Base-by-base conservation (phyloP, 2,888 invertebrate genomes). In the Dromius quadrimaculatus region DNA sequence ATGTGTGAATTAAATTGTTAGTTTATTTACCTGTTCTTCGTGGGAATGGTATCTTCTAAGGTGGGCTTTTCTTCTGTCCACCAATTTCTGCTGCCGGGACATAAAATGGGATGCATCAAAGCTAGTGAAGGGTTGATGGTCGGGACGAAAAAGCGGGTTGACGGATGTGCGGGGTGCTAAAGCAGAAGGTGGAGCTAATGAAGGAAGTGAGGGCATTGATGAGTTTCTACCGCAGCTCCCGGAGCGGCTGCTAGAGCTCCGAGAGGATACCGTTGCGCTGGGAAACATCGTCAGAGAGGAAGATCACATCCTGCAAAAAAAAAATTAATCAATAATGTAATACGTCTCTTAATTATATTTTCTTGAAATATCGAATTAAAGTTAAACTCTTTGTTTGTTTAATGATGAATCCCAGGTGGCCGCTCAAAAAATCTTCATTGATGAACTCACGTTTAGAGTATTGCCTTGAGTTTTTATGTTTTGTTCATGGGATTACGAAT, bases 11-110 rank as follows among this genome's bases (percentile, higher is more conserved):
- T 17, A 84, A 75, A 23, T 84, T 84, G 17, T 8, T 3, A 5
- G 5, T 54, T 4, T 82, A 72, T 65, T 45, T 54, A 54, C 68
- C 59, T 81, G 84, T 20, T 81, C 79, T 68, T 82, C 81, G 72
- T 87, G 86, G 11, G 86, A 82, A 66, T 81, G 80, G 74, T 81
- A 82, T 32, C 81, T 74, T 36, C 81, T 74, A 62, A 81, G 74
- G 8, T 59, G 20, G 47, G 73, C 74, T 38, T 73, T 71, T 13
- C 57, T 65, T 57, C 70, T 71, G 20, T 75, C 72, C 36, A 72
- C 73, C 2, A 72, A 47, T 65, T 74, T 73, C n/a, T 74, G 73
- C 41, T 77, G 77, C 62, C 79, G 78, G 71, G 79, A 79, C 54
- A 78, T 74, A 73, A 80, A 81, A 64, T 80, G 77, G n/a, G 81